Conservation (phyloP, 2,113 vertebrate species). For the Chitala chitala region DNA sequence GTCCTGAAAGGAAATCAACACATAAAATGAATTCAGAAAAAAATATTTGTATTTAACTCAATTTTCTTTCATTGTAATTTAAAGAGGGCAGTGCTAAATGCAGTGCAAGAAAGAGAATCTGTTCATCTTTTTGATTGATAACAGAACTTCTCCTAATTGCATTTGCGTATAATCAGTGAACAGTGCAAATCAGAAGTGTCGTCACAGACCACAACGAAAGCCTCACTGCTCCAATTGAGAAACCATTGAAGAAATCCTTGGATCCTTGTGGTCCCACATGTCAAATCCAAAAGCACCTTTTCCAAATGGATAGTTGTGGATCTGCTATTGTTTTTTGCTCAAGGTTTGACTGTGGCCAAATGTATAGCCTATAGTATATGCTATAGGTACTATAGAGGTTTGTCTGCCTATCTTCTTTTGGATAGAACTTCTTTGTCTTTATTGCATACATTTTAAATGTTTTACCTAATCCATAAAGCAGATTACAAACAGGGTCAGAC, state of each 20-base stretch:
- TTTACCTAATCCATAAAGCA: neutral
- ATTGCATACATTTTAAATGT: too few relatives aligned
- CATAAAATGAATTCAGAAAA: conserved; percentile 32
- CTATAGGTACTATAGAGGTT: too few relatives aligned
- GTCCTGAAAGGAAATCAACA: conserved; percentile 6
- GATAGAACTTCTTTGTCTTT: too few relatives aligned
- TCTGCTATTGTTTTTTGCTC: neutral
- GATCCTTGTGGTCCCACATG: neutral
- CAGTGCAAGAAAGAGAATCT: neutral
- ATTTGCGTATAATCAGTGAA: neutral
- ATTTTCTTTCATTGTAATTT: neutral
- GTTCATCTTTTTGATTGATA: too few relatives aligned
- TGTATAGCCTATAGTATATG: too few relatives aligned
- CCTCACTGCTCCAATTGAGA: neutral
- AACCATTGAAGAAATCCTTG: neutral
- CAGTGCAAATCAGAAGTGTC: neutral
- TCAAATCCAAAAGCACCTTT: neutral
- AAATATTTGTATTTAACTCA: conserved; percentile 39
- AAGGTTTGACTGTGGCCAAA: neutral
- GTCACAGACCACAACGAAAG: neutral
- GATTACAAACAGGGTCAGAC: neutral
- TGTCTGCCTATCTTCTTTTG: too few relatives aligned
- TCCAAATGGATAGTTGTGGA: neutral
- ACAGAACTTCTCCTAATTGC: neutral
- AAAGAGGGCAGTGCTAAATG: neutral